These are phyloP conservation scores for Tiliacea aurago DNA, from an alignment of 2,888 invertebrate genomes.

Conservation along the genomic window DNA sequence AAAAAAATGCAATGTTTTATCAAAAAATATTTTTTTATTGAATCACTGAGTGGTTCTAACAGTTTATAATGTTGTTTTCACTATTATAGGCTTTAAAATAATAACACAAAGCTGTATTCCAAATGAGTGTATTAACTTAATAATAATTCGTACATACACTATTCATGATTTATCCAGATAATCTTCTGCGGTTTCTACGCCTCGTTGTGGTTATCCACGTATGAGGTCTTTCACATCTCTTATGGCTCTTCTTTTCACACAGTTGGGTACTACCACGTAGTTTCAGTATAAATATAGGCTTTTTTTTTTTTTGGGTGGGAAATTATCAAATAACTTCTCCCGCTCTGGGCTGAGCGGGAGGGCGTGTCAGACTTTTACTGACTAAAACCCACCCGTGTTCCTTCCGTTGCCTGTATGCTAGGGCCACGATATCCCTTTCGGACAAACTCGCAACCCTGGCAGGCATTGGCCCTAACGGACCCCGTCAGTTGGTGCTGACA, in stretches of 20 bases:
- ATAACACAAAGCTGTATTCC: slow-evolving; percentile 17
- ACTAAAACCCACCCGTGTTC: no score
- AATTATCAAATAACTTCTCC: no score
- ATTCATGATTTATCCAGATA: slow-evolving; percentile 36
- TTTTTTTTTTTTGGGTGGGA: no score
- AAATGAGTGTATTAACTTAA: slow-evolving; percentile 33
- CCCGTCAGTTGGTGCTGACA: no score
- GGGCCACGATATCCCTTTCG: no score
- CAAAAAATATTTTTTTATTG: background rate
- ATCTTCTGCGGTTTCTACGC: slow-evolving; percentile 8
- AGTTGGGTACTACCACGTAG: slow-evolving; percentile 27
- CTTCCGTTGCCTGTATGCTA: no score
- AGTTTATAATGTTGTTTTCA: background rate
- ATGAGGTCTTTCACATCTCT: slow-evolving; percentile 32
- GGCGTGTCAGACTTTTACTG: no score
- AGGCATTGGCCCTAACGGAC: no score
- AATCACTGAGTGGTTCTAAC: background rate
- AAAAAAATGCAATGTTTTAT: slow-evolving; percentile 8
- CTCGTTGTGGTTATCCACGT: slow-evolving; percentile 27
- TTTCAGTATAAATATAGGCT: no score
- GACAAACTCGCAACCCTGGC: no score
- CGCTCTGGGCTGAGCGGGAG: no score
- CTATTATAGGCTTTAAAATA: slow-evolving; percentile 20
- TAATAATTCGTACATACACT: slow-evolving; percentile 32
- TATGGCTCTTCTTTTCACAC: slow-evolving; percentile 12